Base-by-base conservation (phyloP, 2,113 vertebrate genomes). In the Labeo catla region DNA sequence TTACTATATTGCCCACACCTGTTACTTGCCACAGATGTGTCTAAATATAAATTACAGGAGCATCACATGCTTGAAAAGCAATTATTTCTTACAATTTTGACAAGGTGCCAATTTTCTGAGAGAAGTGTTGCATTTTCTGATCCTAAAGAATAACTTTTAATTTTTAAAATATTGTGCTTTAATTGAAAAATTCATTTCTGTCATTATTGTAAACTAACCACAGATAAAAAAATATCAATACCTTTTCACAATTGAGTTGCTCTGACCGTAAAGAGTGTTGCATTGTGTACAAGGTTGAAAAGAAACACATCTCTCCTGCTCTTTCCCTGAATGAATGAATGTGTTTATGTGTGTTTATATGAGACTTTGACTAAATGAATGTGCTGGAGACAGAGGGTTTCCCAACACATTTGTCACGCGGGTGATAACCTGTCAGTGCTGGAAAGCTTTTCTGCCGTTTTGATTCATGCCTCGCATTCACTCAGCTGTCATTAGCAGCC, bases 301-400 rank as follows among this genome's bases (percentile, higher is more conserved):
- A 23, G 43, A 49, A 74, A 21, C 11, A 2, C 72, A 39, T 81
- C n/a, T 65, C 57, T 63, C 21, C 61, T 21, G 59, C 16, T 21
- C 52, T 79, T 6, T 45, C 8, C 47, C 39, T 49, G 39, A 81
- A 77, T 66, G 43, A 83, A 81, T 81, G 78, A 81, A 63, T 63
- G 77, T 79, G 78, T 81, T 81, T 81, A 16, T 81, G 59, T 16
- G 39, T 23, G 39, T 81, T 65, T 81, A 43, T 65, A 45, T 65
- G 45, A 63, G 23, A 85, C 50, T n/a, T 72, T 84, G 82, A 84
- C 73, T 85, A 85, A 81, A 81, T 28, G 78, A 65, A 63, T 49
- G 59, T 65, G 59, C 61, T 28, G 77, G 34, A 59, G 54, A 80
- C 50, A 61, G 78, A 65, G 43, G 78, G 43, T 81, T 81, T 65